Conservation (phyloP, 2,888 invertebrate species). For the Meiosimyza platycephala region DNA sequence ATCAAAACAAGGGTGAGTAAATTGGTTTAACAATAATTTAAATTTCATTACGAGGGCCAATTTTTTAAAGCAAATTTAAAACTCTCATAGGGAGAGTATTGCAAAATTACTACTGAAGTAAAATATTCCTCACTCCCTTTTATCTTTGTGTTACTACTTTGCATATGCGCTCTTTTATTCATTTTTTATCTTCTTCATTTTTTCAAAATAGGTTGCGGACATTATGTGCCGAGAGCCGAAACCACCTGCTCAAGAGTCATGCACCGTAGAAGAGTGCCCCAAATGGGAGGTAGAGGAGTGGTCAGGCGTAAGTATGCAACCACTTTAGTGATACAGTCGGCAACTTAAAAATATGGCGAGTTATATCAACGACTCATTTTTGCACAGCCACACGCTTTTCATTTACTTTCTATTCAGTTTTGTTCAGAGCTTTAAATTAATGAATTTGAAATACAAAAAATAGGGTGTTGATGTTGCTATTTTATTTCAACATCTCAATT, state of each 20-base stretch:
- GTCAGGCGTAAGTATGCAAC: conserved; percentile 83
- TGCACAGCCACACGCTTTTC: background rate
- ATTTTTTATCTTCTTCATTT: conserved; percentile 34
- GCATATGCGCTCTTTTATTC: conserved; percentile 39
- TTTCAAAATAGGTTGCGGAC: conserved; percentile 75
- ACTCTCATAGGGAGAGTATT: background rate
- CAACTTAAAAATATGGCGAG: conserved; percentile 16
- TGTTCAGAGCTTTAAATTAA: too few relatives aligned
- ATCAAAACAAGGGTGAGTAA: conserved; percentile 78
- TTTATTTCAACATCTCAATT: too few relatives aligned
- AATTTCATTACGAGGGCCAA: conserved; percentile 17
- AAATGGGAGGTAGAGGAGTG: conserved; percentile 88
- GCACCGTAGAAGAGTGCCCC: conserved; percentile 88
- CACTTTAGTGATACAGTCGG: background rate
- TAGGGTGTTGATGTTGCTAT: too few relatives aligned
- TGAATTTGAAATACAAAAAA: too few relatives aligned
- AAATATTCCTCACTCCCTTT: conserved; percentile 5
- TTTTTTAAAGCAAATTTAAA: conserved; percentile 14
- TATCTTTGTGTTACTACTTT: conserved; percentile 17
- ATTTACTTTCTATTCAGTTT: too few relatives aligned
- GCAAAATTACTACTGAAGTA: background rate
- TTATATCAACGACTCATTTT: conserved; percentile 52
- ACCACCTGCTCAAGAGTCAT: conserved; percentile 83
- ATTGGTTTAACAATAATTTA: conserved; percentile 34
- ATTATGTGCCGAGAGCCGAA: conserved; percentile 81